Conservation (phyloP, 2,113 vertebrate species). For the human (Homo sapiens) region GRCh38 chr6:100466001-100466500, state of each 20-base stretch:
- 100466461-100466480: background rate
- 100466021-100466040: background rate
- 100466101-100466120: background rate
- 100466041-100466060: background rate
- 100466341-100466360: background rate
- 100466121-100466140: background rate
- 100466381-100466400: conserved; percentile 36
- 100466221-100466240: conserved; percentile 55
- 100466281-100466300: conserved; percentile 56
- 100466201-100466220: conserved; percentile 53
- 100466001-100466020: background rate
- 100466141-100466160: conserved; percentile 25
- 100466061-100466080: background rate
- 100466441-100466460: background rate
- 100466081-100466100: background rate
- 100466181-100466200: conserved; percentile 56
- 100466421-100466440: background rate
- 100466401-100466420: background rate
- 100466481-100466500: background rate
- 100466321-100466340: background rate
- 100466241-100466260: conserved; percentile 49
- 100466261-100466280: background rate
- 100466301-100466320: conserved; percentile 81
- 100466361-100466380: background rate
- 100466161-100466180: background rate